Conservation (phyloP, 1,140 invertebrate genomes). For the Zaprionus kolodkinae region DNA sequence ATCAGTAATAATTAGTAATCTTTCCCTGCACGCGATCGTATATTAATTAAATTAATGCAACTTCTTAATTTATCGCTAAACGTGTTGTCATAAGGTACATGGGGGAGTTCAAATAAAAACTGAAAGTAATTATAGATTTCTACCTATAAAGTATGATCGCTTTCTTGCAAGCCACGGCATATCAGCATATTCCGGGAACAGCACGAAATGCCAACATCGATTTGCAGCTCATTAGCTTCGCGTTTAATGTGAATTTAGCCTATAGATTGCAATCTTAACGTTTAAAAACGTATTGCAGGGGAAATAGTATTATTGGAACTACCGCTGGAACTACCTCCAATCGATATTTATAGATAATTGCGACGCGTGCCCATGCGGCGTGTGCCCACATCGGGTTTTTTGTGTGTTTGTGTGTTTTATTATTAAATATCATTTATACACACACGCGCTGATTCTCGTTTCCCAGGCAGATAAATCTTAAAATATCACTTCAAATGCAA, state of each 20-base stretch:
- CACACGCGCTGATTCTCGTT: too few species aligned
- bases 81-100: neutral
- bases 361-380: conserved; percentile 1
- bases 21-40: conserved; percentile 52
- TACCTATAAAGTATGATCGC: neutral
- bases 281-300: neutral
- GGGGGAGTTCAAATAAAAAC: neutral
- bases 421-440: neutral
- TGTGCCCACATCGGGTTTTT: neutral
- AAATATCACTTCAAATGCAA: neutral
- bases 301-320: neutral
- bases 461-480: too few species aligned
- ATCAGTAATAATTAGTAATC: neutral
- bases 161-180: neutral
- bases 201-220: too few species aligned
- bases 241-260: neutral
- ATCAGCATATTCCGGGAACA: neutral
- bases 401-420: neutral
- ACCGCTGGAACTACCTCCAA: neutral
- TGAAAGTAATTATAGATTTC: neutral
- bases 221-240: neutral
- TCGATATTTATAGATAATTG: conserved; percentile 2
- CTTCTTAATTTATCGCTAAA: conserved; percentile 29
- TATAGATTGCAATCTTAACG: neutral
- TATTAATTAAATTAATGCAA: conserved; percentile 54